Percentiles rank a stretch among this genome's conserved stretches.
These are phyloP conservation scores for Platorchestia sp. DNA, from an alignment of 1,140 invertebrate species.

Conservation along the genomic window DNA sequence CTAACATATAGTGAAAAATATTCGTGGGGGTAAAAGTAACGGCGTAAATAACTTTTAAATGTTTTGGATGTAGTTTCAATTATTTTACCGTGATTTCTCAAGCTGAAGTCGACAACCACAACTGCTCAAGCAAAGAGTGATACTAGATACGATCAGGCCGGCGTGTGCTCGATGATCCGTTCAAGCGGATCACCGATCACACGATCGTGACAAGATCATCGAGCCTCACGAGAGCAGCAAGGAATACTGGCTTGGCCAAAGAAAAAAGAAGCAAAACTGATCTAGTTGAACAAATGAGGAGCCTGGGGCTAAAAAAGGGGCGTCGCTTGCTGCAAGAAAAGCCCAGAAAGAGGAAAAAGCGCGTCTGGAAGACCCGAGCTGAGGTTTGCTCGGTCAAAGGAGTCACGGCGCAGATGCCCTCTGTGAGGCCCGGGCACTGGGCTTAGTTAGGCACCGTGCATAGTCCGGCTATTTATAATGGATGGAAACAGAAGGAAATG, in stretches of 20 bases:
- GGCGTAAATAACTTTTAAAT: neutral
- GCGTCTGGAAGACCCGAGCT: neutral
- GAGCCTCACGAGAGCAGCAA: neutral
- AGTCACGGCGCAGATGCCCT: neutral
- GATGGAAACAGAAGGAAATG: neutral
- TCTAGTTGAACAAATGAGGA: neutral
- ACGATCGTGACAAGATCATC: conserved; percentile 17
- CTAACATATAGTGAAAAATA: neutral
- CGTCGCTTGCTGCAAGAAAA: neutral
- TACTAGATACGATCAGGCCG: neutral
- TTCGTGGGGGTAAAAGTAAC: neutral
- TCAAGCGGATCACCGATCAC: neutral
- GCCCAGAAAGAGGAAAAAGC: neutral
- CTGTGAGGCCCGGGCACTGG: neutral
- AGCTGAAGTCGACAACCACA: neutral
- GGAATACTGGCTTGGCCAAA: neutral
- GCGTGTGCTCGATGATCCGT: conserved; percentile 17
- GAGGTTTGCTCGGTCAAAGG: neutral
- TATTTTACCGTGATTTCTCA: neutral
- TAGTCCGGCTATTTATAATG: neutral
- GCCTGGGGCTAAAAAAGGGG: neutral
- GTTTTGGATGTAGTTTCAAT: neutral
- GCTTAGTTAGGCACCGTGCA: neutral
- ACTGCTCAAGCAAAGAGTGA: neutral
- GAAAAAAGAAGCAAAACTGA: neutral